phyloP scores from a whole-genome alignment of 2,888 invertebrate species.

The Netelia inedita region DNA sequence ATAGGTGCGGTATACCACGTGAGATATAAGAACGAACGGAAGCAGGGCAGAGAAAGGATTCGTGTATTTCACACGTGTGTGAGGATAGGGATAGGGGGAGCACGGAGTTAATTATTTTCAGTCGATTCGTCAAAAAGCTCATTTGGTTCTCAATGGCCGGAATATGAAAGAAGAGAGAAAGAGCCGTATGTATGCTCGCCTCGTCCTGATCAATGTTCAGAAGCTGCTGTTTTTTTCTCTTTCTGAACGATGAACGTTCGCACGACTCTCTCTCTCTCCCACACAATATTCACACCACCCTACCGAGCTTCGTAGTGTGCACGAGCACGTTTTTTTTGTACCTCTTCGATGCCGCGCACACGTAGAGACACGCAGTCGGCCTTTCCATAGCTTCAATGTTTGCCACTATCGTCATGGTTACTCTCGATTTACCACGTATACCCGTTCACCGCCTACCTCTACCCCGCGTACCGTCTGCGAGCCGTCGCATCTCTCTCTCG shows the following conservation, averaged over 20 bases:
- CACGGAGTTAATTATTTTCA: conserved; percentile 50
- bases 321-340: conserved; percentile 47
- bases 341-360: conserved; percentile 24
- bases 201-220: conserved; percentile 45
- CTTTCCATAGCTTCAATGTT: conserved; percentile 71
- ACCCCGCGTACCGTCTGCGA: neutral
- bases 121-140: conserved; percentile 57
- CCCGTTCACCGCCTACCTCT: conserved; percentile 26
- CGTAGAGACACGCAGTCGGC: neutral
- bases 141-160: conserved; percentile 31
- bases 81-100: neutral
- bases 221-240: neutral
- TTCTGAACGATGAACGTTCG: neutral
- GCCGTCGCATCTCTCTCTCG: conserved; percentile 10
- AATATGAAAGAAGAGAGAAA: neutral
- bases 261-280: conserved; percentile 13
- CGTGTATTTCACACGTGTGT: conserved; percentile 25
- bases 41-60: conserved; percentile 36
- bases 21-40: conserved; percentile 55
- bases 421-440: conserved; percentile 64
- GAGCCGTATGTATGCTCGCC: neutral
- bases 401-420: conserved; percentile 78
- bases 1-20: too few relatives aligned
- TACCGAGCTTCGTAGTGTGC: conserved; percentile 1
- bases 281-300: conserved; percentile 9